Percentiles rank a stretch among this genome's conserved stretches.
phyloP scores from a whole-genome alignment of 2,113 vertebrate genomes.

The Syngnathus scovelli region DNA sequence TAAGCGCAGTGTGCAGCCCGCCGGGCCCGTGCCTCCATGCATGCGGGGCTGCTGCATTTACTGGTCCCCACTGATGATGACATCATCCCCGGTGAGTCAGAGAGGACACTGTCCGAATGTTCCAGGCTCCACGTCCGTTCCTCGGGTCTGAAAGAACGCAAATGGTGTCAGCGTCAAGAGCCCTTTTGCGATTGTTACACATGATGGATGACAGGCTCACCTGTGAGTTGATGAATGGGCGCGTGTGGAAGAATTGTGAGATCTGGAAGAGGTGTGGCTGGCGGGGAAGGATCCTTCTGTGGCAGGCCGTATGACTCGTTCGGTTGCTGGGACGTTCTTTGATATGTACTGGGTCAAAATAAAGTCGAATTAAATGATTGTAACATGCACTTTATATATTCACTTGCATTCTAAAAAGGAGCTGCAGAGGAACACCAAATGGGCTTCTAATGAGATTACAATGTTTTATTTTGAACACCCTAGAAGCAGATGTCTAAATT shows the following conservation, averaged over 20 bases:
- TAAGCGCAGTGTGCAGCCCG: constrained; percentile 81
- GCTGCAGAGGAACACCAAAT: not conserved
- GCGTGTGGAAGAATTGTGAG: constrained; percentile 90
- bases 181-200: not conserved
- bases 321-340: constrained; percentile 89
- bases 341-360: constrained; percentile 82
- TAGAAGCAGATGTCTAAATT: not conserved
- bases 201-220: constrained; percentile 48
- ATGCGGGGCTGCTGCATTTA: constrained; percentile 96
- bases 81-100: constrained; percentile 91
- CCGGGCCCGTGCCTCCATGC: constrained; percentile 85
- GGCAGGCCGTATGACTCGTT: constrained; percentile 86
- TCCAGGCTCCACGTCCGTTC: constrained; percentile 96
- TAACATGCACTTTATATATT: no score
- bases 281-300: constrained; percentile 87
- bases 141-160: constrained; percentile 78
- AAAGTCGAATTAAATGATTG: not conserved
- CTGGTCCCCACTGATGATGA: constrained; percentile 95
- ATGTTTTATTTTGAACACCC: not conserved
- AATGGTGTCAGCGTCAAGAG: constrained; percentile 17
- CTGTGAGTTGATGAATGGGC: constrained; percentile 92
- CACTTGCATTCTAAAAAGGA: not conserved
- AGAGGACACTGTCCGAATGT: constrained; percentile 88
- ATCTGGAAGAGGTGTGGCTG: constrained; percentile 92
- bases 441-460: not conserved